Base-by-base conservation (phyloP, 2,888 invertebrate genomes). In the Brenthis daphne region DNA sequence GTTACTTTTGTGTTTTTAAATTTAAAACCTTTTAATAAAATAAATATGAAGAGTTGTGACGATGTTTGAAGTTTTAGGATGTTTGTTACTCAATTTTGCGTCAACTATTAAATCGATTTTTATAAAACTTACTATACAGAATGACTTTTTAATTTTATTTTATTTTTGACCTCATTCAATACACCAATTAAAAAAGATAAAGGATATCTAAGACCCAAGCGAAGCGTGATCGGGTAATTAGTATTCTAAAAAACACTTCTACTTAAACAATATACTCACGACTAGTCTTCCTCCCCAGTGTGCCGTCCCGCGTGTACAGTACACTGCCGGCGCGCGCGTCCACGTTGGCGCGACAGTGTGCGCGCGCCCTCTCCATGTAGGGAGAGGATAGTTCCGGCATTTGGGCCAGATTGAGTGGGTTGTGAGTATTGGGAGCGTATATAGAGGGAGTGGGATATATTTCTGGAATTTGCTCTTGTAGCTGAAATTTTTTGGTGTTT, bases 381-480 rank as follows among this genome's bases (percentile, higher is more conserved):
- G 33, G 76, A 73, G 76, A 77, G 53, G 82, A 83, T 8, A 90
- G 71, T 54, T 89, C 88, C 1, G 89, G 89, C 86, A 89, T 89
- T 73, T 90, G 89, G 5, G 86, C 79, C 58, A 90, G 78, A 69
- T 86, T 86, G 8, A 88, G 76, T 0, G 89, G 90, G 73, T 89
- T 88, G 70, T 90, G 81, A 57, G 76, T 82, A 0, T 86, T 86
- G 74, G 87, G 85, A 73, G 86, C 87, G 83, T 89, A 90, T 48
- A 91, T 79, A 1, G 87, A 76, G 4, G 87, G 87, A 77, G 87
- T 76, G 4, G 87, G 87, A 77, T 89, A 90, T 5, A 90, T 70
- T 70, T 92, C 89, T 11, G 90, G 90, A 0, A 92, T 78, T 57
- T 92, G 91, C 75, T 92, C 91, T 75, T 90, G 92, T 1, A 92